Evolutionary conservation across 2,797 vertebrate species (phyloP), one percentile per base, ranked within the genome.

Genomic region (Tapera naevia): DNA sequence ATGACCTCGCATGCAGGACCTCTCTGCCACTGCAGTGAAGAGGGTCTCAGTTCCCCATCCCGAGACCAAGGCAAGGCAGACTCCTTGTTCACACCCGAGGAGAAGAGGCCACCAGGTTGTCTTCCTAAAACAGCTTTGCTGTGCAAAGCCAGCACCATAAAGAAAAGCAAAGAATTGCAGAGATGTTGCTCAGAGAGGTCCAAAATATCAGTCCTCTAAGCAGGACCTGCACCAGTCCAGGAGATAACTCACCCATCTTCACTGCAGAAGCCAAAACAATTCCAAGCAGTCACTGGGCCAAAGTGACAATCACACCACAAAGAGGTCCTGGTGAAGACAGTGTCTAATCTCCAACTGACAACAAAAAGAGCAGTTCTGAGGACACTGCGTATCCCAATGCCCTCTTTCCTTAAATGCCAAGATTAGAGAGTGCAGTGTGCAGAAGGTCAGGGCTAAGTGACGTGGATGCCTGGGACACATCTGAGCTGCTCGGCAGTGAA

Each of bases 371-470:
- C 57, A 43, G 87, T 84, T 74, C 79, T 0, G 48, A 94, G 95
- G 89, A 94, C 95, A 43, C 19, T 0, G 1, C 7, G 66, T 88
- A 81, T 70, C 70, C 78, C 60, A 21, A 39, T 17, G 71, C 73
- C 83, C 81, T 7, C 89, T 85, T 24, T 66, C 91, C 89, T 89
- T 54, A 48, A 62, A 67, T 15, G 41, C 80, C 9, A 39, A 79
- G 93, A 94, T 81, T 64, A 93, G 76, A 2, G 48, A 89, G 72
- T 1, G 2, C 48, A 9, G 89, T 0, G 13, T 13, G 60, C 87
- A 84, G 89, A 86, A 96, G 88, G 88, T 94, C 94, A 95, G 23
- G 88, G 91, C 80, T 18, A 57, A 73, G 76, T 84, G 91, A 96
- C 56, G 91, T 80, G 35, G 88, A 86, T 61, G 95, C 86, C 85